phyloP scores from a whole-genome alignment of 2,113 vertebrate species.

The Diphyllodes magnificus region DNA sequence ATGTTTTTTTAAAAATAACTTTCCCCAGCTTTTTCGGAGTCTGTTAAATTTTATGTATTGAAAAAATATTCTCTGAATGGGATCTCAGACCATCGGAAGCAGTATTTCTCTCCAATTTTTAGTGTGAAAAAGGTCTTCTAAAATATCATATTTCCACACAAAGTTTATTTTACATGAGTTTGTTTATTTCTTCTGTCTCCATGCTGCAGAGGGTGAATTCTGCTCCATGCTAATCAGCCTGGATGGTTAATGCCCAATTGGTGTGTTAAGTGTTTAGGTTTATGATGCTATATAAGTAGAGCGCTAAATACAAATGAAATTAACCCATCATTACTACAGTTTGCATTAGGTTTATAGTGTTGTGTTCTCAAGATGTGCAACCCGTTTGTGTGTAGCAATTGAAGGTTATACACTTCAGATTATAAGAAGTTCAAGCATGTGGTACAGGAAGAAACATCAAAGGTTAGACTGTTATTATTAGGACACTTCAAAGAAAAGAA shows the following conservation, averaged over 20 bases:
- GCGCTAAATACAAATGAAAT: slow-evolving; percentile 15
- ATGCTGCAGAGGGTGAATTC: background rate
- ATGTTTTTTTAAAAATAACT: slow-evolving; percentile 40
- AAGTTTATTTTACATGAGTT: background rate
- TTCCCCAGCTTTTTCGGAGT: background rate
- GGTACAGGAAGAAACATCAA: slow-evolving; percentile 88
- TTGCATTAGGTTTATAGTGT: slow-evolving; percentile 29
- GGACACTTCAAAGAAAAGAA: slow-evolving; percentile 91
- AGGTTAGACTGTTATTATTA: slow-evolving; percentile 87
- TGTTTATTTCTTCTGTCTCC: slow-evolving; percentile 2
- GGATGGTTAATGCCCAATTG: background rate
- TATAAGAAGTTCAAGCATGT: slow-evolving; percentile 85
- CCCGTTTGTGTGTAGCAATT: slow-evolving; percentile 26
- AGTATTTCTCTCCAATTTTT: background rate
- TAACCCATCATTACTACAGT: slow-evolving; percentile 31
- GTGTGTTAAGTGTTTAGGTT: background rate
- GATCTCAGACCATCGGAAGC: background rate
- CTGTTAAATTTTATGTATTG: background rate
- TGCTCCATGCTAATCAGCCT: slow-evolving; percentile 4
- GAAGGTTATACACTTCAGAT: slow-evolving; percentile 76
- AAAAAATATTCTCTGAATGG: background rate
- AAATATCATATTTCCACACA: background rate
- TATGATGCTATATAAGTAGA: slow-evolving; percentile 10
- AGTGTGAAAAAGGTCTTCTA: background rate
- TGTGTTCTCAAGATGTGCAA: slow-evolving; percentile 48